Evolutionary conservation across 2,888 invertebrate genomes (phyloP), one percentile per base, ranked within the genome.

Genomic region (Drosophila fungiperda): DNA sequence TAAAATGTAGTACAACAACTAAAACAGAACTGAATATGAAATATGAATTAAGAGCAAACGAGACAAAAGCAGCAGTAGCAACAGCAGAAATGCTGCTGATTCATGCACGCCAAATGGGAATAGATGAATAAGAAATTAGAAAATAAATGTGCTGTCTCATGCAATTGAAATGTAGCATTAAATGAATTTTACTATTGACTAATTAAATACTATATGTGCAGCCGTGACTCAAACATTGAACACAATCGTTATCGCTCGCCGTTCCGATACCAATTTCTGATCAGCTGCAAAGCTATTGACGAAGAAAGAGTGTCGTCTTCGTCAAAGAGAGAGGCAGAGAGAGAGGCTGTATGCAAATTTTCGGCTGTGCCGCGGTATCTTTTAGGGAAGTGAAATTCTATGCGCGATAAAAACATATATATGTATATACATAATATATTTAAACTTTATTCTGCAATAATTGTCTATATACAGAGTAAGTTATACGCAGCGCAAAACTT

Each of bases 41-140:
- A 76, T 71, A 80, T 76, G 73, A 86, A 83, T 83, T 80, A 67
- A 77, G 82, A 86, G 52, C 45, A 52, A 70, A 72, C 61, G 74
- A 58, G 20, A 38, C 33, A 36, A 3, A 58, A 50, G 58, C 49
- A 55, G 42, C 72, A 42, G 58, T 36, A 57, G 53, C 73, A 50
- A 65, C 17, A 59, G 54, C 40, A 48, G 58, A 60, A 67, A 73
- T 32, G 68, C 33, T 69, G 86, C 83, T 87, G 83, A 84, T 85
- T 84, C 83, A 84, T 68, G 52, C 50, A 57, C 58, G 78, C 48
- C 32, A 40, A 72, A 70, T 68, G 57, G 38, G 23, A 23, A 23
- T 15, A 2, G 49, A 49, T 58, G 53, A 64, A 36, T 42, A 50
- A 5, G 12, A 68, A 54, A 62, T 54, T 54, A 53, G 66, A 66